These are phyloP conservation scores for Donacobius atricapilla DNA, from an alignment of 2,113 vertebrate species.

Conservation along the genomic window DNA sequence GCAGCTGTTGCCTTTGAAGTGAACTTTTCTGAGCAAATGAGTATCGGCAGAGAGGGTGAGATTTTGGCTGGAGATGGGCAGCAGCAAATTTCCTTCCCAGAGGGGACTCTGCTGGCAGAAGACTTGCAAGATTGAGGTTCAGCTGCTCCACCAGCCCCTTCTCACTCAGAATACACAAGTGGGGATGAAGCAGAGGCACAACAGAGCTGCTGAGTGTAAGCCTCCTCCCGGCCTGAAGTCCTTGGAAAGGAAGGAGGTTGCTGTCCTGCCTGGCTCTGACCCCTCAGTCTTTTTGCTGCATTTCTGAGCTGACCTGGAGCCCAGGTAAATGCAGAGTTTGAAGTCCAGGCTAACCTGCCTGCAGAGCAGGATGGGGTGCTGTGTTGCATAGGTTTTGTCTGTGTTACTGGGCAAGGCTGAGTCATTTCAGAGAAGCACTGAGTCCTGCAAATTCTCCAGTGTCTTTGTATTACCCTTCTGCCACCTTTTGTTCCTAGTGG, in stretches of 20 bases:
- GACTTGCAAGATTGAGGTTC: background rate
- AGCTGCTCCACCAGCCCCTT: slow-evolving; percentile 4
- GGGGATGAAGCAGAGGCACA: background rate
- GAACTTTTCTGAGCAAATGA: slow-evolving; percentile 3
- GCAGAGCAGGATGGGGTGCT: background rate
- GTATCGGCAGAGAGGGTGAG: background rate
- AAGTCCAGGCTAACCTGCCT: background rate
- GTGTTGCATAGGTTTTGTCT: background rate
- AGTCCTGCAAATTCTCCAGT: background rate
- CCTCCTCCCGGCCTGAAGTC: background rate
- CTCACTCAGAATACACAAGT: background rate
- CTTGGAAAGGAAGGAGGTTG: background rate
- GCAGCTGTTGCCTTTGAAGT: background rate
- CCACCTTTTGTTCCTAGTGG: background rate
- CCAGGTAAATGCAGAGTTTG: background rate
- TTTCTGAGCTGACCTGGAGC: background rate
- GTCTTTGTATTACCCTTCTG: background rate
- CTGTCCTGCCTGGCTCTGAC: background rate
- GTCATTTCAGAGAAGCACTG: background rate
- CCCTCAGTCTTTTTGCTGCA: background rate
- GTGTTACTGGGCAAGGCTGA: background rate
- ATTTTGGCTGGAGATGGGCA: background rate
- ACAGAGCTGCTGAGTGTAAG: background rate
- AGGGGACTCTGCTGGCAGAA: background rate
- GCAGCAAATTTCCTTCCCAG: background rate